Evolutionary conservation across 1,140 invertebrate genomes (phyloP).

Genomic region (Spodoptera litura): DNA sequence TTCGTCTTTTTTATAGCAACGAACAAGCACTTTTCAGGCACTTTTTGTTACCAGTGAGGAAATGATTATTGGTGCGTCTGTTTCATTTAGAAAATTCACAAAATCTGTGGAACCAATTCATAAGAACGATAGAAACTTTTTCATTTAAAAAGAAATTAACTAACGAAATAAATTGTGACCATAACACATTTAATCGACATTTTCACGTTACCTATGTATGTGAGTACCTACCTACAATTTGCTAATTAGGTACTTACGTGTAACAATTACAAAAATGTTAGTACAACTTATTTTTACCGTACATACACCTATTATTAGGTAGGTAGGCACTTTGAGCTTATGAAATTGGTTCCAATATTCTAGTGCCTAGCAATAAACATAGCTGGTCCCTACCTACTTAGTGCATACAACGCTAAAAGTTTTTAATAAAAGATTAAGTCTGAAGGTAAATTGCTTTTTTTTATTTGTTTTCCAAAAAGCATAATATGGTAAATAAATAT

Average conservation of each 20-base stretch:
- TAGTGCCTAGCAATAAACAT: not conserved
- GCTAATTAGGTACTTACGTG: not conserved
- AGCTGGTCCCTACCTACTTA: not conserved
- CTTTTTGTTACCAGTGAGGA: not conserved
- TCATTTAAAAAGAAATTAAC: no score
- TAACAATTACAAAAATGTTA: slow-evolving; percentile 18
- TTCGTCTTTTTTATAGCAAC: not conserved
- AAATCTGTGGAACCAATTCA: not conserved
- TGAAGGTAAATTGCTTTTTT: no score
- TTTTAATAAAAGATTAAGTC: no score
- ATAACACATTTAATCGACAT: not conserved
- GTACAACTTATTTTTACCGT: slow-evolving; percentile 32
- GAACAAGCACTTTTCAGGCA: not conserved
- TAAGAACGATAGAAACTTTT: not conserved
- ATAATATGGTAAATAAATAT: no score
- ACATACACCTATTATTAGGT: not conserved
- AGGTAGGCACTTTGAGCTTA: not conserved
- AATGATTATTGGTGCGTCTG: not conserved
- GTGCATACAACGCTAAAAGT: not conserved
- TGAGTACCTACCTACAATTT: no score
- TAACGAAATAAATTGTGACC: not conserved
- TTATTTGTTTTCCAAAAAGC: no score
- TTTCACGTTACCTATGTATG: not conserved
- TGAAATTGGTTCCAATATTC: slow-evolving; percentile 16
- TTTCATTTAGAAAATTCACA: not conserved